phyloP scores from a whole-genome alignment of 2,113 vertebrate genomes.

The Hepsetus odoe region DNA sequence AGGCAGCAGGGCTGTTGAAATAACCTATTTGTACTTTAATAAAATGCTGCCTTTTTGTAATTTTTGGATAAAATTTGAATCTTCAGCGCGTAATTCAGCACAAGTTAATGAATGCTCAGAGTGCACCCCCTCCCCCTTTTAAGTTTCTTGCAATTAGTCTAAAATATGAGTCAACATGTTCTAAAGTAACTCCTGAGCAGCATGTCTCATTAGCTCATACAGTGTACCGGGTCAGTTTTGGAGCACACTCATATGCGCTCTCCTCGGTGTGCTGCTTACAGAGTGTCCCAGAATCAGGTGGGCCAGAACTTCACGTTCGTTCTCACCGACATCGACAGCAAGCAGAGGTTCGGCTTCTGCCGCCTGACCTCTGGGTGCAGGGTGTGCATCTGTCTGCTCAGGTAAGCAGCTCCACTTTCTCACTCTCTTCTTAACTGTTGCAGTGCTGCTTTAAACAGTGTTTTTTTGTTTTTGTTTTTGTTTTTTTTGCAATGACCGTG shows the following conservation, averaged over 20 bases:
- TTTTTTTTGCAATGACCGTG: background rate
- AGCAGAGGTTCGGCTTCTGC: constrained; percentile 97
- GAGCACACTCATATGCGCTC: constrained; percentile 1
- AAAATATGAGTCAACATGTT: constrained; percentile 10
- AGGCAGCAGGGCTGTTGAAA: background rate
- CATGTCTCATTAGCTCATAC: background rate
- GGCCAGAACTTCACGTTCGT: constrained; percentile 99
- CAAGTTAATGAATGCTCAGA: background rate
- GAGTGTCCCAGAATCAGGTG: constrained; percentile 89
- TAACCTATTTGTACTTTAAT: background rate
- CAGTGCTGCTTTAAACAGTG: background rate
- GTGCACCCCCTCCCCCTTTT: background rate
- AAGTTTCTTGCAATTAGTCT: background rate
- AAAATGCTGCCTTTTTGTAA: background rate
- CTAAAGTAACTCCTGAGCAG: background rate
- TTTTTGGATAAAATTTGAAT: background rate
- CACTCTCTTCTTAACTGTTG: background rate
- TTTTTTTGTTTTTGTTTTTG: background rate
- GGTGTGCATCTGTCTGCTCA: constrained; percentile 92
- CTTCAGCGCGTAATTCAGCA: background rate
- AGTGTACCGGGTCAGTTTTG: background rate
- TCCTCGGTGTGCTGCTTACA: constrained; percentile 60
- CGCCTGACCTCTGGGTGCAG: constrained; percentile 90
- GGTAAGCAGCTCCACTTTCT: constrained; percentile 71
- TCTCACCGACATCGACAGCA: constrained; percentile 95